These are phyloP conservation scores for Agrypnia vestita DNA, from an alignment of 1,140 invertebrate genomes.

Conservation along the genomic window DNA sequence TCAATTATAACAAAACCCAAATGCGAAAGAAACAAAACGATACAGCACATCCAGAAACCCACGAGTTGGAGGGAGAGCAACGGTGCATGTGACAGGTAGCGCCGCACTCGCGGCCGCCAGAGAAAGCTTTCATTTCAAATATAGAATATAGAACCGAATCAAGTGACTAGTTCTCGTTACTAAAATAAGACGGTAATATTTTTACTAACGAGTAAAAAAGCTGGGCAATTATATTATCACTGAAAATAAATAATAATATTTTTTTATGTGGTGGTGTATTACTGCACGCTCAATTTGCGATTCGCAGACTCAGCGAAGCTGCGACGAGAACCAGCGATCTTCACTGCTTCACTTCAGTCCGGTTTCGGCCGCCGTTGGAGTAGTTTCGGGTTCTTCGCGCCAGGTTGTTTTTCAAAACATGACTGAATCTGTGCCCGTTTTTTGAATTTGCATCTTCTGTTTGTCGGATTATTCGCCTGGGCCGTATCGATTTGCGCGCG, in stretches of 20 bases:
- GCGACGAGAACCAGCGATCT: slow-evolving; percentile 42
- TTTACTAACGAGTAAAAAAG: slow-evolving; percentile 5
- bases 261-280: background rate
- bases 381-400: background rate
- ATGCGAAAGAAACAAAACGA: slow-evolving; percentile 28
- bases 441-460: slow-evolving; percentile 32
- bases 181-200: slow-evolving; percentile 1
- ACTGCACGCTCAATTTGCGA: background rate
- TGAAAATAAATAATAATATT: background rate
- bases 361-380: slow-evolving; percentile 43
- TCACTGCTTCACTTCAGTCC: slow-evolving; percentile 29
- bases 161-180: background rate
- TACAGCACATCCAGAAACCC: slow-evolving; percentile 9
- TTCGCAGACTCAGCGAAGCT: slow-evolving; percentile 1
- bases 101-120: slow-evolving; percentile 29
- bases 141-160: slow-evolving; percentile 45
- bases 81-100: slow-evolving; percentile 45
- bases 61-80: slow-evolving; percentile 27
- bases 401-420: slow-evolving; percentile 34
- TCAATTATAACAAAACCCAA: slow-evolving; percentile 46
- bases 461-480: background rate
- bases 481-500: slow-evolving; percentile 17
- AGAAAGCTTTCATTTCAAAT: slow-evolving; percentile 50
- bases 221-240: background rate
- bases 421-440: slow-evolving; percentile 25